Evolutionary conservation across 2,888 invertebrate genomes (phyloP).

Genomic region (Copidosoma aretas): DNA sequence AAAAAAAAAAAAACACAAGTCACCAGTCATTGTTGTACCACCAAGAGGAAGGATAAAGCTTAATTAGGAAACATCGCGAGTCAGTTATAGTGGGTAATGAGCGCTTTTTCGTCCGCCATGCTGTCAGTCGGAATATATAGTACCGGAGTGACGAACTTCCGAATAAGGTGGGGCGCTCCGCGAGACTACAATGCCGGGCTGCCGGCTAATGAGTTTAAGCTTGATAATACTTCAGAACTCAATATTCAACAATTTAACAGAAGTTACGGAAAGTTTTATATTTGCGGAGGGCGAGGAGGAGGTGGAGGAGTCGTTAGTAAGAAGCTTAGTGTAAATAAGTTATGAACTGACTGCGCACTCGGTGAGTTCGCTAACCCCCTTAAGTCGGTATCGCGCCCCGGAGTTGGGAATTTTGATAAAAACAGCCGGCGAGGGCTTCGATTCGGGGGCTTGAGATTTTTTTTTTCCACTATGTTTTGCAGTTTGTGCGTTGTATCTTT

Average conservation of each 20-base stretch:
- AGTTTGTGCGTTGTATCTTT: too few species aligned
- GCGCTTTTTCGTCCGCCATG: neutral
- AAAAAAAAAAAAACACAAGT: too few species aligned
- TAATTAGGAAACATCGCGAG: neutral
- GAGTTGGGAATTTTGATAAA: neutral
- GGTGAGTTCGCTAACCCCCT: neutral
- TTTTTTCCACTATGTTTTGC: too few species aligned
- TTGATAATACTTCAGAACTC: conserved; percentile 16
- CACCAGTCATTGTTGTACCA: too few species aligned
- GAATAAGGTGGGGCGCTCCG: too few species aligned
- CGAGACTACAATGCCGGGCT: neutral
- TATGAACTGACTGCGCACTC: conserved; percentile 17
- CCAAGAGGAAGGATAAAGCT: too few species aligned
- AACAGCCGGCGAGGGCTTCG: too few species aligned
- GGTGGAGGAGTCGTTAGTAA: neutral
- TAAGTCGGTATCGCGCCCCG: neutral
- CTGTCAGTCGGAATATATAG: neutral
- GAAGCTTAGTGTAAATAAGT: conserved; percentile 30
- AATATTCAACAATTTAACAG: neutral
- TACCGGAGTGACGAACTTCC: neutral
- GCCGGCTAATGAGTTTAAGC: neutral
- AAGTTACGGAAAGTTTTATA: conserved; percentile 9
- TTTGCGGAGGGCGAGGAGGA: conserved; percentile 16
- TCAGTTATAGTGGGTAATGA: neutral
- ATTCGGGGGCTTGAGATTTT: too few species aligned